A percentile compares a stretch with the other conserved stretches of the same genome.
Evolutionary conservation across 2,113 vertebrate species (phyloP).

Genomic region (Sphaerodactylus townsendi): DNA sequence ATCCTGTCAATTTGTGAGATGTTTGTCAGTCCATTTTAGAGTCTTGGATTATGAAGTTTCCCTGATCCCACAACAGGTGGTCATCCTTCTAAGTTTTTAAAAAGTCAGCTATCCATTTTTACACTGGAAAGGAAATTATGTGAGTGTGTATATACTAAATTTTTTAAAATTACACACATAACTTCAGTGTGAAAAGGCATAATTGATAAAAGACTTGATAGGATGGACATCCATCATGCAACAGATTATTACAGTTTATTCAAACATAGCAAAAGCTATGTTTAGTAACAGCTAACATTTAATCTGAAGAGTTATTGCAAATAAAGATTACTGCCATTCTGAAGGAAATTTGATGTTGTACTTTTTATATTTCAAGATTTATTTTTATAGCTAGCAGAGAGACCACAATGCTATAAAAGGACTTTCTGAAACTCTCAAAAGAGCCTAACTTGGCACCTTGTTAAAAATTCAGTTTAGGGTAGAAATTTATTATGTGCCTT

Average conservation of each 20-base stretch:
- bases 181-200: conserved; percentile 56
- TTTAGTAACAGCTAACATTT: conserved; percentile 53
- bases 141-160: no score
- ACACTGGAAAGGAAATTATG: no score
- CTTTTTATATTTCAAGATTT: conserved; percentile 32
- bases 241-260: conserved; percentile 51
- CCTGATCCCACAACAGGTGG: no score
- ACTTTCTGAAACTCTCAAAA: neutral
- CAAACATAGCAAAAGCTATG: conserved; percentile 11
- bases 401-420: neutral
- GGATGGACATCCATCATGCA: conserved; percentile 24
- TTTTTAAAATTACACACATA: neutral
- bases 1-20: conserved; percentile 62
- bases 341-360: conserved; percentile 7
- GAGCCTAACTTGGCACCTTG: conserved; percentile 35
- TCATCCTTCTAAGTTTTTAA: conserved; percentile 51
- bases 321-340: conserved; percentile 29
- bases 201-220: conserved; percentile 51
- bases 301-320: conserved; percentile 55
- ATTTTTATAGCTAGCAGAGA: conserved; percentile 45
- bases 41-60: conserved; percentile 46
- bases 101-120: conserved; percentile 7
- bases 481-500: conserved; percentile 67
- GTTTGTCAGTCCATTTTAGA: conserved; percentile 63
- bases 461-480: conserved; percentile 61